phyloP scores from a whole-genome alignment of 2,113 vertebrate genomes.

The Montifringilla adamsi region DNA sequence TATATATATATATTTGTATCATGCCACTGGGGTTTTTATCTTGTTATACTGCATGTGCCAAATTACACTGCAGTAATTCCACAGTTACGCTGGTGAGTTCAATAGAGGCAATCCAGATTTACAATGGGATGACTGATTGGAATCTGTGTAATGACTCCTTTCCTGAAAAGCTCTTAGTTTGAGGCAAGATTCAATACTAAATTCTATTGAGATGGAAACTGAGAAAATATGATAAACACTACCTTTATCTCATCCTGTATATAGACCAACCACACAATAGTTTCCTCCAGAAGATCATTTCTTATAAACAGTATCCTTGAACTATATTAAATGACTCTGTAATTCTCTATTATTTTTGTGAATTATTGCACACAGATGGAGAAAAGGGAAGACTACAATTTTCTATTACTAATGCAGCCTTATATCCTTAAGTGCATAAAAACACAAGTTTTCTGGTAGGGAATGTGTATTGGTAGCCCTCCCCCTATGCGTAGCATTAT shows the following conservation, averaged over 20 bases:
- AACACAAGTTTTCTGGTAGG: background rate
- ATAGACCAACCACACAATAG: background rate
- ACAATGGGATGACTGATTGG: slow-evolving; percentile 32
- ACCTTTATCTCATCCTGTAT: background rate
- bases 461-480: background rate
- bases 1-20: background rate
- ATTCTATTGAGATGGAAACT: slow-evolving; percentile 6
- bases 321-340: background rate
- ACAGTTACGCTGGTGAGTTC: background rate
- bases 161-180: slow-evolving; percentile 33
- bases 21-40: background rate
- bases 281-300: background rate
- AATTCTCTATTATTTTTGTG: background rate
- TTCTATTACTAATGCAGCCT: background rate
- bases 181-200: background rate
- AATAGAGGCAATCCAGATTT: slow-evolving; percentile 25
- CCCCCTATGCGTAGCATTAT: accelerated
- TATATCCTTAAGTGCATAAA: background rate
- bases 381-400: background rate
- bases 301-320: background rate
- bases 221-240: slow-evolving; percentile 27
- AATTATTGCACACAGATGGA: background rate
- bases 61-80: slow-evolving; percentile 35
- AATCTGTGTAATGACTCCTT: slow-evolving; percentile 20
- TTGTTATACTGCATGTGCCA: background rate